Percentiles rank a stretch among this genome's conserved stretches.
Evolutionary conservation across 2,113 vertebrate species (phyloP).

Genomic region (Siniperca knerii): DNA sequence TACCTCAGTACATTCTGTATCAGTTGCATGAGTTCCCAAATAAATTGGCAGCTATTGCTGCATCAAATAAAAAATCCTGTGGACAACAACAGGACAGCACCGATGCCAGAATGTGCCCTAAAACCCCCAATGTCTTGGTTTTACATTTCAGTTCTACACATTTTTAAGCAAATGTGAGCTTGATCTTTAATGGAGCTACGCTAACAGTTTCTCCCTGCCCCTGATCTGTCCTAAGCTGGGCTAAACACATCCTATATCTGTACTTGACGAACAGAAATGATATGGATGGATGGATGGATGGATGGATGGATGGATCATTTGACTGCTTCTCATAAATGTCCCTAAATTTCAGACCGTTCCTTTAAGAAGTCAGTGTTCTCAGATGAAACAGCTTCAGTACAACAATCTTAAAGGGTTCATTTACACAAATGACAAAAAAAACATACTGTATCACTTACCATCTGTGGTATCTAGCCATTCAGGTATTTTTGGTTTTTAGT

Average conservation of each 20-base stretch:
- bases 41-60: background rate
- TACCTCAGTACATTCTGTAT: too few relatives aligned
- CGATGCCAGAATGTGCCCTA: background rate
- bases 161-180: background rate
- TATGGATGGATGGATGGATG: background rate
- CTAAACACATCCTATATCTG: background rate
- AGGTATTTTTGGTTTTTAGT: background rate
- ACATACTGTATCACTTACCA: too few relatives aligned
- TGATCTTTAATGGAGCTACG: too few relatives aligned
- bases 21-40: too few relatives aligned
- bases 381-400: background rate
- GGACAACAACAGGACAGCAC: background rate
- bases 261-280: background rate
- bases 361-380: background rate
- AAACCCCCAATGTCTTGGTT: background rate
- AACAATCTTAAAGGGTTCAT: too few relatives aligned
- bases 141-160: background rate
- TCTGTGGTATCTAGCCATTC: background rate
- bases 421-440: too few relatives aligned
- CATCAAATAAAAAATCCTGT: background rate
- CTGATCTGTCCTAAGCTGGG: background rate
- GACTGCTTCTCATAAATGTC: background rate
- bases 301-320: background rate
- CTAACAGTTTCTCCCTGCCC: background rate
- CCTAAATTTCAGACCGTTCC: background rate